Evolutionary conservation across 2,888 invertebrate genomes (phyloP), one percentile per base, ranked within the genome.

Genomic region (Erebia aethiops): DNA sequence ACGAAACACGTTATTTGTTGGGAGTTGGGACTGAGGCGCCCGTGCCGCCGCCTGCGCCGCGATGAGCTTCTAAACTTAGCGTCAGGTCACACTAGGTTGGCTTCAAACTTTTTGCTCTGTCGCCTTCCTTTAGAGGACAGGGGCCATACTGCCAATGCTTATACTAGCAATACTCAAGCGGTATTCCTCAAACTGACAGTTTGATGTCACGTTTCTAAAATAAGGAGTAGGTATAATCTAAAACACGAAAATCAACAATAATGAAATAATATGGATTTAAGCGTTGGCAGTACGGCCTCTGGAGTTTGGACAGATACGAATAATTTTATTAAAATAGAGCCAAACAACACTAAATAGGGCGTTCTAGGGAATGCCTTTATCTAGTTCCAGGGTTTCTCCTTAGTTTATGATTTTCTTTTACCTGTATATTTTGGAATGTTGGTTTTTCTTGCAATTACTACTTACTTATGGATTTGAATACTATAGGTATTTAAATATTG

Each of bases 51-150:
- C 52, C 64, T 35, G 79, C 82, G 57, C 43, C 58, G 26, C 65
- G 35, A n/a, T 58, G 77, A 83, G 83, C 83, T 84, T 87, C 84
- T 86, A 85, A 87, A 83, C 85, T 66, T 56, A 57, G 62, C 62
- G 49, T 21, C 16, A 62, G 62, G 21, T 61, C 46, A 61, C 46
- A 62, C 46, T 46, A 14, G 21, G 46, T 26, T 21, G 21, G n/a
- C 49, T 43, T 43, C 7, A 62, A 61, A 16, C 18, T 62, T 62
- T 62, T 62, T 62, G 49, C 43, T 62, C 49, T 49, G 18, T 62
- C 46, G 46, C 62, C 35, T 46, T 43, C 61, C 61, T 43, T 43
- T 43, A 26, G 26, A 26, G 26, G 26, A 26, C 26, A 26, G 26
- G 26, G 26, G 26, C 26, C 26, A 3, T 26, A 26, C 26, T 21